A percentile compares a stretch with the other conserved stretches of the same genome.
Conservation (phyloP, 1,140 invertebrate species). For the Aphelenchoides avenae region DNA sequence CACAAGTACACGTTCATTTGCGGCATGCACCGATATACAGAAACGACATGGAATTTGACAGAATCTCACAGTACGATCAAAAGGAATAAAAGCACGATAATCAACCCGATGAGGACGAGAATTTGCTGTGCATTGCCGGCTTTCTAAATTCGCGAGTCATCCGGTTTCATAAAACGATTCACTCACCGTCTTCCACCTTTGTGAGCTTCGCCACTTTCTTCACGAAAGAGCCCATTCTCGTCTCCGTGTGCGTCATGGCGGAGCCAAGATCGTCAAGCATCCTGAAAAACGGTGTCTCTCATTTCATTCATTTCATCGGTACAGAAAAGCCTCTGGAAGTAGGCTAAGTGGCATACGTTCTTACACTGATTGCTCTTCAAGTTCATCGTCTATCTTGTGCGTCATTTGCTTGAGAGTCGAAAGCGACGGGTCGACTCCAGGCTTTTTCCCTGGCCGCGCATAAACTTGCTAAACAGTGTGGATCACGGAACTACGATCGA, state of each 20-base stretch:
- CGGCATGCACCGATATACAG: no score
- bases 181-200: slow-evolving; percentile 88
- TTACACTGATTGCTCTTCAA: slow-evolving; percentile 53
- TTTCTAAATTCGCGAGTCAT: no score
- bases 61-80: slow-evolving; percentile 39
- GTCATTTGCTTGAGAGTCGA: slow-evolving; percentile 50
- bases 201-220: slow-evolving; percentile 92
- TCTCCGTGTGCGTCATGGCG: slow-evolving; percentile 84
- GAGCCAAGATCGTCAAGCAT: slow-evolving; percentile 92
- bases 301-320: slow-evolving; percentile 7
- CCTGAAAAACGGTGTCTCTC: slow-evolving; percentile 65
- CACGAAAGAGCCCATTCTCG: slow-evolving; percentile 84
- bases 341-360: no score
- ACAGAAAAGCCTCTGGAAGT: no score
- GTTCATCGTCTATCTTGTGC: slow-evolving; percentile 51
- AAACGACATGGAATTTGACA: not conserved
- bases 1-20: no score
- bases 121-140: slow-evolving; percentile 84
- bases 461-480: slow-evolving; percentile 49
- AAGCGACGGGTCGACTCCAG: slow-evolving; percentile 49
- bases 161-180: not conserved
- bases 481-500: no score
- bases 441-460: slow-evolving; percentile 49
- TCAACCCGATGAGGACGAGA: slow-evolving; percentile 74
- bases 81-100: slow-evolving; percentile 81